Evolutionary conservation across 1,140 invertebrate species (phyloP).

Genomic region (Papilio xuthus): DNA sequence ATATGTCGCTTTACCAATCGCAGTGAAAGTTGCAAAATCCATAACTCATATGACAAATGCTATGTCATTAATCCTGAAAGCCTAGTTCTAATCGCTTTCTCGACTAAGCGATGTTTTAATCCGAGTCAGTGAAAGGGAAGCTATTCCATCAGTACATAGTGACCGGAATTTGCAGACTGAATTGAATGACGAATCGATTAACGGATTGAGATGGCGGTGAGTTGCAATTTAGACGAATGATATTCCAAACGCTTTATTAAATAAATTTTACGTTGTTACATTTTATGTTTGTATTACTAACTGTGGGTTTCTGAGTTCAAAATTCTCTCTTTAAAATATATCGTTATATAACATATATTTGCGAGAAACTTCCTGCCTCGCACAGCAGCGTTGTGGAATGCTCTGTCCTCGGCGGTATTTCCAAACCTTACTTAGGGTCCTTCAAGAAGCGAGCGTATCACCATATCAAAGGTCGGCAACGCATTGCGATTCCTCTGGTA

Average conservation of each 20-base stretch:
- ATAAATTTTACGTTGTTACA: background rate
- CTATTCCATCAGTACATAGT: background rate
- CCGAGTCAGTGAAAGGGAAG: slow-evolving; percentile 1
- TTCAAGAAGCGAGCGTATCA: too few relatives aligned
- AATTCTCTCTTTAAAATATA: too few relatives aligned
- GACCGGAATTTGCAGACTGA: slow-evolving; percentile 12
- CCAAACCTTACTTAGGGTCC: too few relatives aligned
- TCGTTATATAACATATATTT: too few relatives aligned
- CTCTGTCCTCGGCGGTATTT: too few relatives aligned
- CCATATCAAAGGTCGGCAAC: too few relatives aligned
- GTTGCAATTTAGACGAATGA: background rate
- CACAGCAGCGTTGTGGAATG: too few relatives aligned
- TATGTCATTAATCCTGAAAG: background rate
- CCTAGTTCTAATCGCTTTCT: background rate
- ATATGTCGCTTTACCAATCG: too few relatives aligned
- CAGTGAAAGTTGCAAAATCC: background rate
- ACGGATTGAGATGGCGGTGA: background rate
- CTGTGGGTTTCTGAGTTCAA: too few relatives aligned
- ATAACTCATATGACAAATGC: background rate
- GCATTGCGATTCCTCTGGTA: too few relatives aligned
- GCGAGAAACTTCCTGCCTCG: too few relatives aligned
- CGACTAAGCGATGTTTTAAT: slow-evolving; percentile 17
- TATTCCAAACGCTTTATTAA: background rate
- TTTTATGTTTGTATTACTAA: too few relatives aligned
- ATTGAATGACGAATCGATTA: slow-evolving; percentile 24